Percentiles rank a stretch among this genome's conserved stretches.
These are phyloP conservation scores for Bicyclus anynana DNA, from an alignment of 1,140 invertebrate species.

Conservation along the genomic window DNA sequence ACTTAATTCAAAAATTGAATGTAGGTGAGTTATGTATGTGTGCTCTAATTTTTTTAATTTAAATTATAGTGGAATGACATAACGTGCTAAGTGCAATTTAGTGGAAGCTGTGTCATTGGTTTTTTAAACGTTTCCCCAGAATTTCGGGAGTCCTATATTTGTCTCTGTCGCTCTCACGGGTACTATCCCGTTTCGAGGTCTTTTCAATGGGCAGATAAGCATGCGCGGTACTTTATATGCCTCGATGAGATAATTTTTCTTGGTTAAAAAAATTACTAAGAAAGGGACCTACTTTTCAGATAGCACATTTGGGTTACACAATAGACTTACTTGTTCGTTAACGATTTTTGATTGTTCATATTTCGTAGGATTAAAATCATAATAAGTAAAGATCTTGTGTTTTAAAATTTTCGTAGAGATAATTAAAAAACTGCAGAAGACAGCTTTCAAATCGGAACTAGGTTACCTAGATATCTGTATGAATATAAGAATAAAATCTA, in stretches of 20 bases:
- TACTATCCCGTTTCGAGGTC: slow-evolving; percentile 24
- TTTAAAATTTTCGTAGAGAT: no score
- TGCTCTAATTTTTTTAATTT: slow-evolving; percentile 6
- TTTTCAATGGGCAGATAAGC: slow-evolving; percentile 39
- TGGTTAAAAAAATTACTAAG: slow-evolving; percentile 7
- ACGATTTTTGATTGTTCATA: no score
- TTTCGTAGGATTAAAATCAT: no score
- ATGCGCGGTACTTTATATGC: slow-evolving; percentile 31
- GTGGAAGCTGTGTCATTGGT: slow-evolving; percentile 8
- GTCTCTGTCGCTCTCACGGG: slow-evolving; percentile 17
- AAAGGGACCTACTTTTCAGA: not conserved
- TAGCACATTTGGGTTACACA: not conserved
- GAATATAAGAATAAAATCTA: no score
- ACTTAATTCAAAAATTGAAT: not conserved
- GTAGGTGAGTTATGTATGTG: not conserved
- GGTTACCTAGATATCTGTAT: no score
- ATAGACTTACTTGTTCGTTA: not conserved
- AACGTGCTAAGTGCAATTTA: slow-evolving; percentile 19
- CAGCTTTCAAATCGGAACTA: no score
- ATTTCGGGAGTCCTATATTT: slow-evolving; percentile 23
- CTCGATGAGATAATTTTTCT: slow-evolving; percentile 28
- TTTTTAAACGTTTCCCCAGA: slow-evolving; percentile 23
- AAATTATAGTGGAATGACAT: slow-evolving; percentile 21
- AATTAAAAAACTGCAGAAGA: no score
- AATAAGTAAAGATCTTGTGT: no score